Percentiles rank a stretch among this genome's conserved stretches.
Evolutionary conservation across 2,113 vertebrate species (phyloP).

Genomic region (Falco punctatus): DNA sequence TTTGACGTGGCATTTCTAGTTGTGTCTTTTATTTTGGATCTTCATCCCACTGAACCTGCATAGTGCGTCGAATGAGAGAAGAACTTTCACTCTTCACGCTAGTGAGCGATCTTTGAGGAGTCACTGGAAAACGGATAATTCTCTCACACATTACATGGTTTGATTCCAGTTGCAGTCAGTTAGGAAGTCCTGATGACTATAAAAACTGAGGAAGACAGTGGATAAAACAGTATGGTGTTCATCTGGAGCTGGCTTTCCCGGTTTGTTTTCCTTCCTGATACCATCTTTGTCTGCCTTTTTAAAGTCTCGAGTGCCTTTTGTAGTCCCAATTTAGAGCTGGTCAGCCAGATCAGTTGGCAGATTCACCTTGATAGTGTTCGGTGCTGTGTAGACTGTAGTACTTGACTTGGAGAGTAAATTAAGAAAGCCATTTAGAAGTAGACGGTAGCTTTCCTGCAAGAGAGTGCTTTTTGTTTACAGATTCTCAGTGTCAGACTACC

Average conservation of each 20-base stretch:
- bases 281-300: background rate
- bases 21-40: background rate
- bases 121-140: background rate
- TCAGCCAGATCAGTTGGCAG: background rate
- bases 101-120: background rate
- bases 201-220: background rate
- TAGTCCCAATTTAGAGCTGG: background rate
- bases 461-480: background rate
- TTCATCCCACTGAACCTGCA: background rate
- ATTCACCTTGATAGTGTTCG: background rate
- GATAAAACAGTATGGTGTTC: background rate
- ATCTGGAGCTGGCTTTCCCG: background rate
- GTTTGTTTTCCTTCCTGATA: background rate
- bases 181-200: background rate
- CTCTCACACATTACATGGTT: background rate
- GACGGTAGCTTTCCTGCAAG: background rate
- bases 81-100: too few species aligned
- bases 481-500: background rate
- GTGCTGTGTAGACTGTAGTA: background rate
- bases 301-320: background rate
- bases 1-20: background rate
- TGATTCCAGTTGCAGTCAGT: background rate
- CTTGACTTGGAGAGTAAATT: background rate
- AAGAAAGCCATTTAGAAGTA: background rate
- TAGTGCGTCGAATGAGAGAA: background rate